Base-by-base conservation (phyloP, 2,113 vertebrate species). In the Phoenicopterus ruber region DNA sequence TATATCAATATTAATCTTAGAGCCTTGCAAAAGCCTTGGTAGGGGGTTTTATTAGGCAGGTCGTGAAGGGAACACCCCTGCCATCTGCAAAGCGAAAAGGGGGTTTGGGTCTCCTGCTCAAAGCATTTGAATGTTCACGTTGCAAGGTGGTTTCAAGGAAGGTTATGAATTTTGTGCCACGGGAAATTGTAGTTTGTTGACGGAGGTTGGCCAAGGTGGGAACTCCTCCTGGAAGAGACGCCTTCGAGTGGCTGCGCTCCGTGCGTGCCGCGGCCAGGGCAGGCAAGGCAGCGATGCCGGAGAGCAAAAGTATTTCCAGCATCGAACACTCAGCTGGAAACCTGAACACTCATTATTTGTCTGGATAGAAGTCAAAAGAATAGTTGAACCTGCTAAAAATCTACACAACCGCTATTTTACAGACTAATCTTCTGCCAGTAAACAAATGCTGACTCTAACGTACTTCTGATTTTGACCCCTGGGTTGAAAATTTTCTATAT, bases 1-100 rank as follows among this genome's bases (percentile, higher is more conserved):
- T 98, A 97, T 97, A 98, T 98, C 98, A 98, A 97, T 98, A 98
- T 98, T 98, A 98, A 98, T 98, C 89, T 50, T 93, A 92, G 83
- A 62, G 95, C 79, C 91, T 94, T 77, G 57, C 88, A 96, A 97
- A 97, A 93, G 94, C 73, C 81, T 95, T 82, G 96, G 55, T 73
- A 87, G 93, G 76, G 82, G 78, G 40, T 71, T 86, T 95, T 93
- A 89, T 94, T 61, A 82, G 80, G 55, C 85, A 95, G 84, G 95
- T 96, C 92, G 59, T 90, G 97, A 93, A 81, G 90, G 95, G 88
- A 97, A 36, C 93, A 96, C 47, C 70, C 84, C 47, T 91, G 73
- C 80, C 89, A 67, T 29, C 88, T 52, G 17, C 70, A 72, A 81
- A 91, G 49, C 40, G 38, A 72, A 83, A 84, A 79, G 34, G 25